Evolutionary conservation across 2,888 invertebrate species (phyloP), one percentile per base, ranked within the genome.

Genomic region (Neoitamus cyanurus): DNA sequence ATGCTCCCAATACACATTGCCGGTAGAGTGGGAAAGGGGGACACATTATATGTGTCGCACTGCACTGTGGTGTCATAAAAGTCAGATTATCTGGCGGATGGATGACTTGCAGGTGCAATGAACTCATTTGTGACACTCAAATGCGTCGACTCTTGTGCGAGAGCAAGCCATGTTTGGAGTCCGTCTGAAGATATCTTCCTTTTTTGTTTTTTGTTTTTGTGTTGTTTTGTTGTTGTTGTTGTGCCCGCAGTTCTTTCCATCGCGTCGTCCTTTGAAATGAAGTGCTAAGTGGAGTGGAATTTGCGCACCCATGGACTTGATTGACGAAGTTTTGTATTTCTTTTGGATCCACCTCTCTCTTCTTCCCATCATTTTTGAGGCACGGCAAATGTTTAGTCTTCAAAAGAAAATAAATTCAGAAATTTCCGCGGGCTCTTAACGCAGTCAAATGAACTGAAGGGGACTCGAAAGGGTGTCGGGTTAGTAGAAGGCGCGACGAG

Each of bases 91-190:
- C 75, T 75, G 42, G 37, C 75, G 75, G 25, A 75, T 42, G 75
- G 36, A 42, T 75, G 75, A 75, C 37, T 37, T 58, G 42, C 28
- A 37, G 34, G 75, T 25, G 75, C 75, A 75, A 42, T 42, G 75
- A 75, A 75, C 75, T 46, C 75, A 75, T 75, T 75, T 75, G 42
- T 75, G 42, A 42, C 37, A 75, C 75, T 75, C 75, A 75, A 75
- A 75, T 75, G 75, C 75, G 75, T 75, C 75, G 28, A 28, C 75
- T 73, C 58, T 20, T 25, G 58, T 20, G 6, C 9, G 20, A 58
- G 25, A 25, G 2, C 58, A 9, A 58, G 58, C 2, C 58, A 6
- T 73, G 36, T 73, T 34, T 73, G 42, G 46, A 75, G 42, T 20
- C 20, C 15, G 42, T 73, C 34, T 73, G 73, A 34, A 73, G 73